Percentiles rank a stretch among this genome's conserved stretches.
phyloP scores from a whole-genome alignment of 2,888 invertebrate genomes.

The Cephonodes hylas region DNA sequence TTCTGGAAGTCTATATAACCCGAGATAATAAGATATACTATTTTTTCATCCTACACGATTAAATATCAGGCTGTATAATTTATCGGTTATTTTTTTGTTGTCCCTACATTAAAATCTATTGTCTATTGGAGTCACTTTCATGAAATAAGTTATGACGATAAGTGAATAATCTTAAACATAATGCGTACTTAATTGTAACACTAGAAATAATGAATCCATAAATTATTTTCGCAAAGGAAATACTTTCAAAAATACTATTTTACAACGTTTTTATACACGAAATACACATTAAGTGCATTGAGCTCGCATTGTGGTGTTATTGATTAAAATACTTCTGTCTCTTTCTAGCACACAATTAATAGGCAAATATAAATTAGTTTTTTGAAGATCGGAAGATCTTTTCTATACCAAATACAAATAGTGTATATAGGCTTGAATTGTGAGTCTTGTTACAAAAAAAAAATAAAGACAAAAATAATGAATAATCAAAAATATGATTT shows the following conservation, averaged over 20 bases:
- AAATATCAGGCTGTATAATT: constrained; percentile 1
- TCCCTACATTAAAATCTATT: neutral
- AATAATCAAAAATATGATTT: too few relatives aligned
- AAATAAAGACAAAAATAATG: too few relatives aligned
- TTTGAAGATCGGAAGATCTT: too few relatives aligned
- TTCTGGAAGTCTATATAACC: too few relatives aligned
- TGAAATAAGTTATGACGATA: neutral
- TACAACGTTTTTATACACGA: neutral
- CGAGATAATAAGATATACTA: too few relatives aligned
- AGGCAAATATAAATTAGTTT: too few relatives aligned
- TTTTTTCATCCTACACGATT: too few relatives aligned
- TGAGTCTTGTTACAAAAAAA: too few relatives aligned
- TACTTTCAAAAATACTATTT: constrained; percentile 8
- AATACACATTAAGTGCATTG: neutral
- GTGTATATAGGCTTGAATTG: too few relatives aligned
- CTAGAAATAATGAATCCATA: neutral
- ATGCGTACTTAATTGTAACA: neutral
- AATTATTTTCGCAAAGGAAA: neutral
- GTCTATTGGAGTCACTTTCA: neutral
- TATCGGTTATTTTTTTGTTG: neutral
- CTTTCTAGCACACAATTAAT: neutral
- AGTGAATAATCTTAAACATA: neutral
- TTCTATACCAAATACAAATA: too few relatives aligned
- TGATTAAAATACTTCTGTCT: neutral
- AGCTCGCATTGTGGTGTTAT: neutral